Base-by-base conservation (phyloP, 2,888 invertebrate genomes). In the Lepidochitona cinerea region DNA sequence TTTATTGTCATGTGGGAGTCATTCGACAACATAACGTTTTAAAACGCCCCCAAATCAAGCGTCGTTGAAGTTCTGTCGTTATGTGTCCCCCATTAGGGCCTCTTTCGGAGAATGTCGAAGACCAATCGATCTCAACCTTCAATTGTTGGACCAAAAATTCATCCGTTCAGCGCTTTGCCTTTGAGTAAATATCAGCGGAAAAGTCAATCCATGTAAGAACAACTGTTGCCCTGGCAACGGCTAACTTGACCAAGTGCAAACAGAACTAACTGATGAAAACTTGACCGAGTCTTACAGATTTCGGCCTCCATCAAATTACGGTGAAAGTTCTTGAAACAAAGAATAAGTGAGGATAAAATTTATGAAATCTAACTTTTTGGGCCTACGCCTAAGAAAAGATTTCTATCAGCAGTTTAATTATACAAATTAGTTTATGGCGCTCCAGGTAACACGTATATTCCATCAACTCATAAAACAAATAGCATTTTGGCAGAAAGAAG, bases 101-200 rank as follows among this genome's bases (percentile, higher is more conserved):
- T 49, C 49, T 5, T n/a, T 49, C n/a, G n/a, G n/a, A 23, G 1
- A 23, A 49, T n/a, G 49, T 18, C 49, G n/a, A 18, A 26, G 32
- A 29, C 59, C 59, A 26, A 59, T 59, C 59, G 59, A 59, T 59
- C 26, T 23, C 26, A 32, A 59, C 59, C 59, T 59, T 59, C 59
- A 59, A 59, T 59, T 29, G 59, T 59, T 59, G 59, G 23, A 59
- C 59, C 59, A 59, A 59, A 59, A 59, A 59, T 59, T 59, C 59
- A 59, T 23, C 29, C 59, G 29, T 59, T 59, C 59, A 59, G 32
- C 32, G 59, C 59, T 14, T 29, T 29, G 59, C 29, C 26, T 59
- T 59, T 59, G 59, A 59, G 59, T 32, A 59, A 59, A 59, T 59
- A 59, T 59, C 59, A 59, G 59, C 59, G 59, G 59, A 59, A 59